phyloP scores from a whole-genome alignment of 2,888 invertebrate genomes.

The Volucella inanis region DNA sequence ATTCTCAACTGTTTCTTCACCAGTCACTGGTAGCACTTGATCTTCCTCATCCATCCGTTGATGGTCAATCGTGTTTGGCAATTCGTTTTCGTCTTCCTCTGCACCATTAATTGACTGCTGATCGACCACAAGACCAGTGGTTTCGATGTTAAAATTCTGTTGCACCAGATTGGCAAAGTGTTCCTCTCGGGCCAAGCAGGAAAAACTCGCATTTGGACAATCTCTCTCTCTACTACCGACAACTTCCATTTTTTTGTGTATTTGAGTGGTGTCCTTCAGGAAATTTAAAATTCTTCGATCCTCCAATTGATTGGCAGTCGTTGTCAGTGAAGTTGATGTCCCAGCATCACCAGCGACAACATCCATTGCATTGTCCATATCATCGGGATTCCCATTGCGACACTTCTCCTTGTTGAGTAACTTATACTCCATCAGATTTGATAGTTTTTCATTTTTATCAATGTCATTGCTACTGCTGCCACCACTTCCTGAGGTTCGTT shows the following conservation, averaged over 20 bases:
- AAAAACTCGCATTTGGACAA: slow-evolving; percentile 83
- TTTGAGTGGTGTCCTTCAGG: slow-evolving; percentile 83
- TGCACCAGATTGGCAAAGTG: slow-evolving; percentile 83
- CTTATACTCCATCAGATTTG: slow-evolving; percentile 80
- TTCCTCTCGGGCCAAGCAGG: slow-evolving; percentile 83
- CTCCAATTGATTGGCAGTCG: slow-evolving; percentile 79
- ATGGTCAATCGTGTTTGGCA: slow-evolving; percentile 5
- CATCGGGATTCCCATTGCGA: slow-evolving; percentile 79
- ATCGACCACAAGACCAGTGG: slow-evolving; percentile 59
- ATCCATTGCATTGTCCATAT: slow-evolving; percentile 76
- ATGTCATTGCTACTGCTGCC: slow-evolving; percentile 71
- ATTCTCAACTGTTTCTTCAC: slow-evolving; percentile 80
- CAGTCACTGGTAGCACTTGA: slow-evolving; percentile 73
- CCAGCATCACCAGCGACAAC: slow-evolving; percentile 77
- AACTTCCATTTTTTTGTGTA: slow-evolving; percentile 83
- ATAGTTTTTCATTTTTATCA: slow-evolving; percentile 78
- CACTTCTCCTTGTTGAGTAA: slow-evolving; percentile 80
- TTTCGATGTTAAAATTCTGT: slow-evolving; percentile 82
- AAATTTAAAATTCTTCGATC: slow-evolving; percentile 83
- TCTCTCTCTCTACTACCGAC: slow-evolving; percentile 79
- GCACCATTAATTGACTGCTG: slow-evolving; percentile 33
- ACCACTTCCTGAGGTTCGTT: slow-evolving; percentile 65
- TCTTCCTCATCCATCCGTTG: slow-evolving; percentile 69
- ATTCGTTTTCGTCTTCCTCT: slow-evolving; percentile 23
- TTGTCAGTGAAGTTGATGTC: slow-evolving; percentile 60